Evolutionary conservation across 1,140 invertebrate species (phyloP).

Genomic region (Alviniconcha marisindica): DNA sequence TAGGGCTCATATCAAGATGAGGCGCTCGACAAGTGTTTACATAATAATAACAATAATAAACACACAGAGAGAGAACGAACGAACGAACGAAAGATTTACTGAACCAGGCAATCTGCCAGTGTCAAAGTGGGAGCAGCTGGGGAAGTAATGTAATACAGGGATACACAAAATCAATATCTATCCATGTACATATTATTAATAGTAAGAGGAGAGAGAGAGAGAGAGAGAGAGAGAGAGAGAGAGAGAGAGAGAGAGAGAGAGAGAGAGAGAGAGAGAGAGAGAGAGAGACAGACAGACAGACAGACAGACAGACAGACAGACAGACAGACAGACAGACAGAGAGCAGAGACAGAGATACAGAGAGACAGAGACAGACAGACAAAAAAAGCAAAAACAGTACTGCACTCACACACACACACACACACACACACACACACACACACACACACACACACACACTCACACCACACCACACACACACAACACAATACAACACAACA

Average conservation of each 20-base stretch:
- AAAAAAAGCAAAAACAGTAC: background rate
- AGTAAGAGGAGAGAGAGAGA: slow-evolving; percentile 17
- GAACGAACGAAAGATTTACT: too few species aligned
- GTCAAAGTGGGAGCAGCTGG: too few species aligned
- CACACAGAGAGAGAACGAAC: too few species aligned
- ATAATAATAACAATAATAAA: too few species aligned
- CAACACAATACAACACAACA: too few species aligned
- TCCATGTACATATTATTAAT: too few species aligned
- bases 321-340: background rate
- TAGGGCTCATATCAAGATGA: too few species aligned
- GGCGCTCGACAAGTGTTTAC: too few species aligned
- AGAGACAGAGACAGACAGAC: background rate
- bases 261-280: background rate
- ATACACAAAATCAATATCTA: too few species aligned
- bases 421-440: slow-evolving; percentile 70
- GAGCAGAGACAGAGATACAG: background rate
- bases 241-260: slow-evolving; percentile 7
- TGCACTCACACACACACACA: background rate
- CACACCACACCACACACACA: slow-evolving; percentile 78
- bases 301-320: background rate
- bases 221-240: slow-evolving; percentile 20
- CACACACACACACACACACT: slow-evolving; percentile 77
- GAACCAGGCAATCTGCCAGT: too few species aligned
- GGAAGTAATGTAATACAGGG: too few species aligned
- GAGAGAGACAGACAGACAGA: background rate